Evolutionary conservation across 2,888 invertebrate genomes (phyloP).

Genomic region (Lithophane semibrunnea): DNA sequence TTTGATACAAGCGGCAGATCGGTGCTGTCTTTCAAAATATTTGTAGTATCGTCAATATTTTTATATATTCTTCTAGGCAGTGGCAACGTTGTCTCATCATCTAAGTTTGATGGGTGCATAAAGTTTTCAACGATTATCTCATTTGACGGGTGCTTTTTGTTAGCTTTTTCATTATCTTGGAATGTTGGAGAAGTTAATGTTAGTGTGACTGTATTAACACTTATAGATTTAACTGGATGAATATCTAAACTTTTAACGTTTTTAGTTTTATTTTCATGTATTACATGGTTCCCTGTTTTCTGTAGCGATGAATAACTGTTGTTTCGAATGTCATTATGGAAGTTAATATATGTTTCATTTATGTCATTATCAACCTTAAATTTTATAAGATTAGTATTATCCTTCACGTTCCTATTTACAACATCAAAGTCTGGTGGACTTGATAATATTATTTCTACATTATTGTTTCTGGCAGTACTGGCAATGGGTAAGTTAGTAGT

Average conservation of each 20-base stretch:
- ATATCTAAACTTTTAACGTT: not conserved
- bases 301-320: not conserved
- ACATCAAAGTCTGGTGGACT: constrained; percentile 5
- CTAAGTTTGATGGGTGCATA: not conserved
- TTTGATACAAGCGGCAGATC: not conserved
- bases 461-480: not conserved
- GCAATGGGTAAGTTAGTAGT: not conserved
- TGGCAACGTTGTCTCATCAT: not conserved
- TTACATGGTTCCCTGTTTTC: not conserved
- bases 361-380: not conserved
- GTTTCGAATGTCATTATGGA: not conserved
- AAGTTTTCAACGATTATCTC: not conserved
- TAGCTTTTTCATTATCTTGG: not conserved
- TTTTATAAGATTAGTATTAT: not conserved
- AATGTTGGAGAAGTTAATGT: not conserved
- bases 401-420: too few relatives aligned
- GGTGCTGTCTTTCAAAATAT: not conserved
- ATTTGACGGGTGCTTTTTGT: not conserved
- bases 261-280: not conserved
- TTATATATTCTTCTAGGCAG: not conserved
- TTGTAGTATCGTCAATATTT: not conserved
- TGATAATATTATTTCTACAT: not conserved
- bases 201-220: not conserved
- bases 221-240: not conserved
- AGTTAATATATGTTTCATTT: not conserved